Evolutionary conservation across 2,888 invertebrate species (phyloP).

Genomic region (Tholera decimalis): DNA sequence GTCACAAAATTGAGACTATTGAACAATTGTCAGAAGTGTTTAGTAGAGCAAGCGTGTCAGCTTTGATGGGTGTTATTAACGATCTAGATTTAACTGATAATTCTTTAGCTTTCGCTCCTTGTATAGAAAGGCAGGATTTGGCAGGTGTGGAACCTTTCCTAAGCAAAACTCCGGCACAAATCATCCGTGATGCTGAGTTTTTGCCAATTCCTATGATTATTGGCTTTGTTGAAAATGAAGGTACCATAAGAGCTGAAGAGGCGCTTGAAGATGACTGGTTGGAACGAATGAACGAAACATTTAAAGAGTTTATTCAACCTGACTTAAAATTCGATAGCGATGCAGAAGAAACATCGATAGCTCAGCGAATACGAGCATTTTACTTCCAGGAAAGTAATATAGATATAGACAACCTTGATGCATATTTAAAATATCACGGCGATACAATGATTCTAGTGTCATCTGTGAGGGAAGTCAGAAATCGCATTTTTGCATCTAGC

Average conservation of each 20-base stretch:
- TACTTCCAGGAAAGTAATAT: constrained; percentile 77
- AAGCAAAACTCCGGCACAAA: constrained; percentile 78
- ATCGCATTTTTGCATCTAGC: constrained; percentile 70
- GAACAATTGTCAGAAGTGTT: constrained; percentile 79
- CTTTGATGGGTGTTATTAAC: constrained; percentile 85
- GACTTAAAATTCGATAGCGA: constrained; percentile 78
- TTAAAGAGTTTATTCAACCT: constrained; percentile 81
- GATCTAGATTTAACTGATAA: constrained; percentile 84
- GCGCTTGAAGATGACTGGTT: constrained; percentile 79
- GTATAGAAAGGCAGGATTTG: constrained; percentile 78
- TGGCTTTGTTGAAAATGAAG: constrained; percentile 85
- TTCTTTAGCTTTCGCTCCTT: constrained; percentile 85
- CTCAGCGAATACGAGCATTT: constrained; percentile 72
- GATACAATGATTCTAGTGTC: constrained; percentile 86
- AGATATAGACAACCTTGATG: constrained; percentile 63
- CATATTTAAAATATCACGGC: constrained; percentile 81
- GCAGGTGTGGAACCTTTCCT: constrained; percentile 75
- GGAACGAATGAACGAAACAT: constrained; percentile 78
- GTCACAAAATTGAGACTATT: constrained; percentile 75
- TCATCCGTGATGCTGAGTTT: constrained; percentile 74
- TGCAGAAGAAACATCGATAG: constrained; percentile 66
- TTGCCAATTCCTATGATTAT: constrained; percentile 80
- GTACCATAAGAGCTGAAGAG: constrained; percentile 81
- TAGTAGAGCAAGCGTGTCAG: constrained; percentile 78
- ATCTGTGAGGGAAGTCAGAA: constrained; percentile 78